Evolutionary conservation across 1,140 invertebrate genomes (phyloP), one percentile per base, ranked within the genome.

Genomic region (Adelges cooleyi): DNA sequence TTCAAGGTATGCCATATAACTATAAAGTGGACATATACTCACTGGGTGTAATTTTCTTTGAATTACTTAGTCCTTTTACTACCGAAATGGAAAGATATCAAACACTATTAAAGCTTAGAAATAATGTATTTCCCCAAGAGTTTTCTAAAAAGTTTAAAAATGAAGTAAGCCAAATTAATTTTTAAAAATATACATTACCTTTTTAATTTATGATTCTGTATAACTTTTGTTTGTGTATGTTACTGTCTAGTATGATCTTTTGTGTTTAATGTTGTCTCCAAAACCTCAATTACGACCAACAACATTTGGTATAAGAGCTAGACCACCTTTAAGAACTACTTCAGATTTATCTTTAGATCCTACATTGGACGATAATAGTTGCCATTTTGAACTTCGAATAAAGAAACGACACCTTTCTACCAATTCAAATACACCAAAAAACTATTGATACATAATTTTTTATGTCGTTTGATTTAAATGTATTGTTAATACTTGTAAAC

Each of bases 21-120:
- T 89, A 90, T 71, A 98, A 97, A 79, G 92, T 98, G 33, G 95
- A 98, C 73, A 96, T 98, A 66, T 98, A 91, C 77, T 92, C 94
- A 0, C 76, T 98, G 65, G 95, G 95, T 1, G 78, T 98, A 49
- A 95, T 98, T 66, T 81, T 97, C 48, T 92, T 94, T 74, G 95
- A 98, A 76, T 75, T 98, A 44, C 77, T 95, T 18, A 84, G 86
- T 65, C 87, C 92, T 27, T 97, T 98, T 75, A 75, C 75, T 4
- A 98, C 95, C 0, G 85, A 91, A 74, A 90, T 93, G 82, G 94
- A 98, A 77, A 79, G 92, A 53, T 78, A 88, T 33, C 72, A 76
- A 25, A 80, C 80, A 17, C 73, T 91, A 9, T 77, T 79, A 40
- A 74, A 80, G 56, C 74, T 91, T 6, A 78, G 85, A 38, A 78